Conservation (phyloP, 2,113 vertebrate genomes). For the Melanerpes aurifrons region DNA sequence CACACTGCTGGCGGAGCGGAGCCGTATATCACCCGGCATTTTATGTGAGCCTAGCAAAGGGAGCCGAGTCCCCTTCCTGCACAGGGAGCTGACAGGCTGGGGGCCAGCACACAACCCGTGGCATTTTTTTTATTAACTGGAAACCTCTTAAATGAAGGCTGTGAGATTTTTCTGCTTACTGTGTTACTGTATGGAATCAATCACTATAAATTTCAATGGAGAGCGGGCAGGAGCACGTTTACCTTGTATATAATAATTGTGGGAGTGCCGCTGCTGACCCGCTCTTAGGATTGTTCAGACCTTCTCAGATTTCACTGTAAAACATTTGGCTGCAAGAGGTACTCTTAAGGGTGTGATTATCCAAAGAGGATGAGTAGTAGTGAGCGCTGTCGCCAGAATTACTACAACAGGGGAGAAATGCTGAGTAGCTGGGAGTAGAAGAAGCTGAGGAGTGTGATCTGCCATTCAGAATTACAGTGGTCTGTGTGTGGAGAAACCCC, state of each 20-base stretch:
- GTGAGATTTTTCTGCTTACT: slow-evolving; percentile 43
- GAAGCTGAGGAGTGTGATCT: not conserved
- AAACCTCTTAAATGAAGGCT: slow-evolving; percentile 24
- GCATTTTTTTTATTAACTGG: slow-evolving; percentile 38
- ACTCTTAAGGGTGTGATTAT: slow-evolving; percentile 65
- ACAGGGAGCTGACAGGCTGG: not conserved
- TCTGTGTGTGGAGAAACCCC: not conserved
- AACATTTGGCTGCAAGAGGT: slow-evolving; percentile 58
- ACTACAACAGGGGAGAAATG: not conserved
- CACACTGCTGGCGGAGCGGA: not conserved
- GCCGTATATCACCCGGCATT: slow-evolving; percentile 34
- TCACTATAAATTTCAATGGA: slow-evolving; percentile 62
- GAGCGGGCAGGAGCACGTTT: slow-evolving; percentile 53
- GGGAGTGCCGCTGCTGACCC: not conserved
- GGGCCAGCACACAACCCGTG: not conserved
- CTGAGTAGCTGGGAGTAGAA: not conserved
- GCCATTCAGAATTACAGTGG: slow-evolving; percentile 8
- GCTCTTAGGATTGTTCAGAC: slow-evolving; percentile 63
- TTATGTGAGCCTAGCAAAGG: not conserved
- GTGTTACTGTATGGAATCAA: slow-evolving; percentile 24
- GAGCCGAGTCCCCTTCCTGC: slow-evolving; percentile 34
- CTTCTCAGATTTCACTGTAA: slow-evolving; percentile 63
- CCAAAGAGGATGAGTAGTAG: slow-evolving; percentile 37
- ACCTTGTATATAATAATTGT: slow-evolving; percentile 62
- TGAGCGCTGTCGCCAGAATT: not conserved